Percentiles rank a stretch among this genome's conserved stretches.
phyloP scores from a whole-genome alignment of 2,797 vertebrate species.

The Eospalax fontanierii region DNA sequence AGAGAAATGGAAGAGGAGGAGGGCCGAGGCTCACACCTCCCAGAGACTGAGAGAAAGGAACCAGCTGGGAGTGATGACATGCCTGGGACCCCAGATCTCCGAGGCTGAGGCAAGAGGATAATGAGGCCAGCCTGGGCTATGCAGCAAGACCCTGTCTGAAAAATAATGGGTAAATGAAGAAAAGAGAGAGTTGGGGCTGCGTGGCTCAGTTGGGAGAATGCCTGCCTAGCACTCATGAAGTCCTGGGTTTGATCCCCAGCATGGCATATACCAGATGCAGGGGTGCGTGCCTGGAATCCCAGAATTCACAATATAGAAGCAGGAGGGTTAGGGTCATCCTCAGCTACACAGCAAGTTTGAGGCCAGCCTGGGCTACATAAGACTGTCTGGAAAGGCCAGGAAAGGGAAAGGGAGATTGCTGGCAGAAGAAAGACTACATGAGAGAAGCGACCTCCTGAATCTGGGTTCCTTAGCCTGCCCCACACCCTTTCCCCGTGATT shows the following conservation, averaged over 20 bases:
- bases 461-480: not conserved
- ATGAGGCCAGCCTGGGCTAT: not conserved
- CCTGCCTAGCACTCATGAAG: not conserved
- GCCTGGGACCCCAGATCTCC: not conserved
- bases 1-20: not conserved
- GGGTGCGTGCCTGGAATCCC: not conserved
- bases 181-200: not conserved
- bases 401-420: not conserved
- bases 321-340: not conserved
- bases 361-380: not conserved
- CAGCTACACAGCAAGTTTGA: not conserved
- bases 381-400: not conserved
- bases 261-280: no score
- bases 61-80: rapidly evolving
- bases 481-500: not conserved
- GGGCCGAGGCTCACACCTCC: not conserved
- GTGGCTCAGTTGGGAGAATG: not conserved
- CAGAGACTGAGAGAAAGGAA: not conserved
- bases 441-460: rapidly evolving
- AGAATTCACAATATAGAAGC: not conserved
- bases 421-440: not conserved
- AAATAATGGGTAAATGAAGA: not conserved
- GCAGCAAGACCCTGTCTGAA: not conserved
- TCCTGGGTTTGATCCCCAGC: not conserved
- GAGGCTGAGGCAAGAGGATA: not conserved